These are phyloP conservation scores for Dinomys branickii DNA, from an alignment of 2,113 vertebrate species.

Conservation along the genomic window DNA sequence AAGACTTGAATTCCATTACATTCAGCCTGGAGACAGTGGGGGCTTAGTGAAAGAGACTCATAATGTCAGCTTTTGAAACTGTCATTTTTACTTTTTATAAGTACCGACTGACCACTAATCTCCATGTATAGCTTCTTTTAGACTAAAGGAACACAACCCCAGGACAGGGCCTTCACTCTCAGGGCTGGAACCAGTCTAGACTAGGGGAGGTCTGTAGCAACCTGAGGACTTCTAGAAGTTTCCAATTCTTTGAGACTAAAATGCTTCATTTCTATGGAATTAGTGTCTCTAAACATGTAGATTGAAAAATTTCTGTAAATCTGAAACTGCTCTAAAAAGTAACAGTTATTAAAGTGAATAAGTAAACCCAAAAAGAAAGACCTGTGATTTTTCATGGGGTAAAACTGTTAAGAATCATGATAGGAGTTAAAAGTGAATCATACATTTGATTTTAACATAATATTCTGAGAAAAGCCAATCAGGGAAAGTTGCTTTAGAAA, in stretches of 20 bases:
- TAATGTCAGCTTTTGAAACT: constrained; percentile 77
- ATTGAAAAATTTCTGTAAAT: constrained; percentile 30
- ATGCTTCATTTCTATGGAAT: constrained; percentile 49
- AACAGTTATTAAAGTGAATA: constrained; percentile 20
- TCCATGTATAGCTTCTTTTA: constrained; percentile 78
- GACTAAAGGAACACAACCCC: constrained; percentile 44
- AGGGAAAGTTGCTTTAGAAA: constrained; percentile 39
- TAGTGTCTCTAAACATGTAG: constrained; percentile 15
- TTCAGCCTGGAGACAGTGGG: constrained; percentile 74
- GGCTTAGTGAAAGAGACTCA: constrained; percentile 75
- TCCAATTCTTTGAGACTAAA: constrained; percentile 12
- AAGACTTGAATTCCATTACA: constrained; percentile 79
- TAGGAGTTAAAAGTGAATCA: constrained; percentile 47
- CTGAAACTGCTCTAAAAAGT: constrained; percentile 3
- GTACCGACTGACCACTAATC: constrained; percentile 74
- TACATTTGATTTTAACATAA: constrained; percentile 30
- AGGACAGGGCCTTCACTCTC: constrained; percentile 20
- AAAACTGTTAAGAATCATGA: neutral
- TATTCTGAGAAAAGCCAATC: constrained; percentile 57
- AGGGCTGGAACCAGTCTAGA: neutral
- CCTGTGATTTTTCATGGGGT: neutral
- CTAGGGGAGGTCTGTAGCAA: constrained; percentile 42
- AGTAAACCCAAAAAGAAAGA: neutral
- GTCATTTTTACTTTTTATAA: constrained; percentile 78
- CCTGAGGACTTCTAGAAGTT: constrained; percentile 38